Base-by-base conservation (phyloP, 2,888 invertebrate species). In the Spodoptera picta region DNA sequence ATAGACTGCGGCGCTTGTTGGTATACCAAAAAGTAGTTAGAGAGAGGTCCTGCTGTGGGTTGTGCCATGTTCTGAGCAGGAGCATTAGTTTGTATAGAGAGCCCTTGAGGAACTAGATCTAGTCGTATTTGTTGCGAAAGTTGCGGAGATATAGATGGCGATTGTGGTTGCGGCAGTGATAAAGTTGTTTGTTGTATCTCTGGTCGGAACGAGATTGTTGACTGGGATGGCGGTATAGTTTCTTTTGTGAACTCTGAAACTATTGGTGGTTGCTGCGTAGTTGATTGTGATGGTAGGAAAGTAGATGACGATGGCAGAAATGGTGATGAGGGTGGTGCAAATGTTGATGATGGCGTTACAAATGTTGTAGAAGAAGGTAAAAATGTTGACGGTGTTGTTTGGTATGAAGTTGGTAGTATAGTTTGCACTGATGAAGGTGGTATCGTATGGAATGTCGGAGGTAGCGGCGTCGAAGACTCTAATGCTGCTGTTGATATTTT, bases 1-100 rank as follows among this genome's bases (percentile, higher is more conserved):
- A 81, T 45, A 6, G 73, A 69, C 65, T 85, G 86, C 3, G 86
- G 85, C 7, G 80, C 79, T 70, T 87, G 87, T 73, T 89, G 87
- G 57, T 88, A 89, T n/a, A 87, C 75, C 24, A 87, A 42, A 57
- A 86, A 80, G 60, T 85, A 87, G 59, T 82, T 84, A 3, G 76
- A 27, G 1, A 47, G 42, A 14, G 69, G 65, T 43, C 49, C 62
- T 45, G 52, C 10, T 9, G 80, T 73, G 23, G 77, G 58, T 19
- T 36, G 11, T 3, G 66, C 52, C 4, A 45, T 4, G 47, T 64
- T 66, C n/a, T 73, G 69, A n/a, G 11, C 6, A 9, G 69, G 67
- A 36, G 36, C 36, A 36, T 36, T 36, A 7, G 36, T 36, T 9
- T 36, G 36, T 36, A 36, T 36, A 7, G 36, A 36, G 6, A 36